A percentile compares a stretch with the other conserved stretches of the same genome.
Conservation (phyloP, 2,113 vertebrate species). For the Pampusana beccarii region DNA sequence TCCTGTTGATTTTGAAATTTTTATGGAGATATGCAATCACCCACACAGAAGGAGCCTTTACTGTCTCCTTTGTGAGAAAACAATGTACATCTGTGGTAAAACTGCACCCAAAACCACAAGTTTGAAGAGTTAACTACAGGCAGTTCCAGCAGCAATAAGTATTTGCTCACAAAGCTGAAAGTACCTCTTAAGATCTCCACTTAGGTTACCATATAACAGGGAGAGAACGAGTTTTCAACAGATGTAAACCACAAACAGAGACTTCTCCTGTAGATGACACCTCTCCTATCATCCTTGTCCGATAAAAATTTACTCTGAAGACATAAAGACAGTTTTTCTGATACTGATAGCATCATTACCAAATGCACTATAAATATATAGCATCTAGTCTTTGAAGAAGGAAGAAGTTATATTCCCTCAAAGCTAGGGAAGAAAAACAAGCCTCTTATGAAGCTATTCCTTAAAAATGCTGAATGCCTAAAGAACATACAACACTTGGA, state of each 20-base stretch:
- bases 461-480: background rate
- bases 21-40: background rate
- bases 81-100: background rate
- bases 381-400: background rate
- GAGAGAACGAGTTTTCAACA: background rate
- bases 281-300: background rate
- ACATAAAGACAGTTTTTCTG: background rate
- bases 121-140: background rate
- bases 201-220: background rate
- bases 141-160: background rate
- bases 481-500: background rate
- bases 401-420: background rate
- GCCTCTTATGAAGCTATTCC: background rate
- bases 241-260: background rate
- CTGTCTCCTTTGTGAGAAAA: conserved; percentile 1
- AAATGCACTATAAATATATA: background rate
- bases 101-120: background rate
- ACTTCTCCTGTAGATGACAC: background rate
- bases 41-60: background rate
- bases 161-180: background rate
- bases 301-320: background rate
- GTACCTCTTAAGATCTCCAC: background rate
- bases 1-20: background rate
- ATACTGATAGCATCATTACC: background rate
- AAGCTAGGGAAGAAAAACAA: background rate